A percentile compares a stretch with the other conserved stretches of the same genome.
These are phyloP conservation scores for Camponotus fellah DNA, from an alignment of 2,888 invertebrate species.

Conservation along the genomic window DNA sequence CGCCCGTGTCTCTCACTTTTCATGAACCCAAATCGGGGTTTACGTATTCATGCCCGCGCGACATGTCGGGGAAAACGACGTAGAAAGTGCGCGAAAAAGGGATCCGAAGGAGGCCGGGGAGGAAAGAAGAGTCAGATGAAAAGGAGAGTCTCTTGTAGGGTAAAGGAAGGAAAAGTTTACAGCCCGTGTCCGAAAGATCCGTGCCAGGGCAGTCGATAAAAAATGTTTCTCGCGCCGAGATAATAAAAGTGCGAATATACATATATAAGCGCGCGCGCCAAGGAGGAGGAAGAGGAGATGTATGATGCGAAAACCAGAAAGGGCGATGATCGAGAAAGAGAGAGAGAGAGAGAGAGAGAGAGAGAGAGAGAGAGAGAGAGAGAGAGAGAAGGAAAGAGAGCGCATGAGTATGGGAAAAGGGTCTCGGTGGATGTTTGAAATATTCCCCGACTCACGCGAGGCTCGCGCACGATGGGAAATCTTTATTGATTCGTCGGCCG, in stretches of 20 bases:
- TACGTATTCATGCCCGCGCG: slow-evolving; percentile 71
- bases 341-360: background rate
- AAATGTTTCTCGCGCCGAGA: slow-evolving; percentile 82
- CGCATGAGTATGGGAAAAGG: slow-evolving; percentile 53
- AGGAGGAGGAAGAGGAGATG: slow-evolving; percentile 59
- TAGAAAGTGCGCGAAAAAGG: slow-evolving; percentile 54
- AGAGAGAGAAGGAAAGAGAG: slow-evolving; percentile 23
- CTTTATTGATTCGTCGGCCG: slow-evolving; percentile 84
- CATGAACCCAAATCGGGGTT: slow-evolving; percentile 63
- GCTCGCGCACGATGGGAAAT: slow-evolving; percentile 82
- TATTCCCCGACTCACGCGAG: slow-evolving; percentile 77
- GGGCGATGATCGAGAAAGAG: slow-evolving; percentile 28
- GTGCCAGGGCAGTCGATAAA: slow-evolving; percentile 79
- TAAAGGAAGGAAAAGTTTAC: slow-evolving; percentile 78
- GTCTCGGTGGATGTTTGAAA: slow-evolving; percentile 81
- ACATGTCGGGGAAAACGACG: slow-evolving; percentile 57
- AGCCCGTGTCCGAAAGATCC: slow-evolving; percentile 78
- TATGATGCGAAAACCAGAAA: slow-evolving; percentile 52
- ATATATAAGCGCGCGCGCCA: slow-evolving; percentile 63
- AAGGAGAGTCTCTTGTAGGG: slow-evolving; percentile 44
- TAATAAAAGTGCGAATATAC: slow-evolving; percentile 83
- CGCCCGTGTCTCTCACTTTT: slow-evolving; percentile 51
- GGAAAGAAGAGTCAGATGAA: slow-evolving; percentile 25
- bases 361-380: background rate
- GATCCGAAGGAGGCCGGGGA: background rate